These are phyloP conservation scores for Reticulitermes speratus DNA, from an alignment of 1,140 invertebrate genomes.

Conservation along the genomic window DNA sequence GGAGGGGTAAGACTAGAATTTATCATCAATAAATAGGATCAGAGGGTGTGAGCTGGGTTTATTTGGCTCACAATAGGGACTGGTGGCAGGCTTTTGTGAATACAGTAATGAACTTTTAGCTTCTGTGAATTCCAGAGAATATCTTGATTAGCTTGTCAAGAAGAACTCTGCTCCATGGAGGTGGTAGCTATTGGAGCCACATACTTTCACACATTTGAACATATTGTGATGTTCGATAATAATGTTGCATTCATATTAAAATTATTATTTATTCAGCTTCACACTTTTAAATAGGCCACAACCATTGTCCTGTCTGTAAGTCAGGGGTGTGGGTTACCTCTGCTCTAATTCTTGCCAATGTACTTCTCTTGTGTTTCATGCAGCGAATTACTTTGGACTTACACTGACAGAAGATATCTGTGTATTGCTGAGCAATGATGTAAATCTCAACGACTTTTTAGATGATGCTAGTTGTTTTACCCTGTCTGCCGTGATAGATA, in stretches of 20 bases:
- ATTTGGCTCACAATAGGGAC: no score
- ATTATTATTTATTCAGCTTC: no score
- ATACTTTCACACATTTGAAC: no score
- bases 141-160: not conserved
- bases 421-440: constrained; percentile 19
- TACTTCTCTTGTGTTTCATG: constrained; percentile 1
- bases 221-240: no score
- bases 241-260: no score
- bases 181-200: no score
- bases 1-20: not conserved
- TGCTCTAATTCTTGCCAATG: not conserved
- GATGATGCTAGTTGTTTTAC: constrained; percentile 32
- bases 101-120: no score
- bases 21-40: not conserved
- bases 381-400: constrained; percentile 29
- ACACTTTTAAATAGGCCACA: no score
- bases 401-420: not conserved
- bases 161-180: not conserved
- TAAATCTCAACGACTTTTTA: constrained; percentile 29
- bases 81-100: not conserved
- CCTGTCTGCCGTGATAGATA: not conserved
- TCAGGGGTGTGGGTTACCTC: no score
- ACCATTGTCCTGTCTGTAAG: no score
- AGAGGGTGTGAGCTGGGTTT: no score
- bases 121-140: not conserved